Evolutionary conservation across 2,113 vertebrate species (phyloP), one percentile per base, ranked within the genome.

Genomic region (rat (Rattus norvegicus)): DNA sequence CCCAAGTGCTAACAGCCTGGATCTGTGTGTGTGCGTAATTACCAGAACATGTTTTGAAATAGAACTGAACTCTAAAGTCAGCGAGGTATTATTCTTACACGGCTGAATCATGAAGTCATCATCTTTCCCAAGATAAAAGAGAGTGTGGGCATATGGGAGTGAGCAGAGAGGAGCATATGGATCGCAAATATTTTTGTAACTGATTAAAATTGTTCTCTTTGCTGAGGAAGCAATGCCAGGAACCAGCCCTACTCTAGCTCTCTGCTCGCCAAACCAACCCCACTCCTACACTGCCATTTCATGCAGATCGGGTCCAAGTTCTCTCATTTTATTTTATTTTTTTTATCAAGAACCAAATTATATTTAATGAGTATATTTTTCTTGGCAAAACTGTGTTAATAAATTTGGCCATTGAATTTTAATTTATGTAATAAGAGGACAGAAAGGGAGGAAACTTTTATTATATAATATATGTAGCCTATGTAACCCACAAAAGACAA

Each of bases 161-260:
- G 94, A 97, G 94, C 92, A 95, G 90, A 85, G 84, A 95, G 72
- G 92, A 95, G 93, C 96, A 98, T 97, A 97, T 97, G 97, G 96
- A 98, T 97, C 88, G 96, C 94, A 98, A 97, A 97, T 98, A 97
- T 98, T 97, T 98, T 97, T 98, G 90, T 97, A 97, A 96, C 88
- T 43, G 69, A 88, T 98, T 97, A 90, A 79, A 96, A 98, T 96
- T 98, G 97, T 97, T 97, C 97, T 97, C 84, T 95, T 94, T 96
- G 95, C 92, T 91, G 77, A 92, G 75, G 92, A 65, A 69, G 30
- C 54, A 0, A 33, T 80, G 96, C 96, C 95, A 97, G 80, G n/a
- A 76, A 97, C 30, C 30, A 96, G 59, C 90, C 17, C 94, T 69
- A 95, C 79, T 86, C 0, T 0, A 96, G 97, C 70, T 96, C 92